phyloP scores from a whole-genome alignment of 2,888 invertebrate genomes.

The Mantis religiosa region DNA sequence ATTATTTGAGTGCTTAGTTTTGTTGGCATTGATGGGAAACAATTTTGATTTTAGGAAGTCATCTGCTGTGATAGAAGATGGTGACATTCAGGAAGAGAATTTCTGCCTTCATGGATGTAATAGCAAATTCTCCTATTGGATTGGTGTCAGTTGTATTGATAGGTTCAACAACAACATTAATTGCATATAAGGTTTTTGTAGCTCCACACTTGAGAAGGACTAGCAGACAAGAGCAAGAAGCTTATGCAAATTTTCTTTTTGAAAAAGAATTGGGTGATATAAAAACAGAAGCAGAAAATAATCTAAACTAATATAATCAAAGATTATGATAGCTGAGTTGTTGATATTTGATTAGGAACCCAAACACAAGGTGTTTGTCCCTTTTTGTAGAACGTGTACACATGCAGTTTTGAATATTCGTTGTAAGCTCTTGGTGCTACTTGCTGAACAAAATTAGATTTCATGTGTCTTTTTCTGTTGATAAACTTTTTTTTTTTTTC shows the following conservation, averaged over 20 bases:
- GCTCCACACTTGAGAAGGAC: background rate
- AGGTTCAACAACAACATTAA: background rate
- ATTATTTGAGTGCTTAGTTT: too few relatives aligned
- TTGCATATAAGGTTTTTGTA: background rate
- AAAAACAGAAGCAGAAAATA: background rate
- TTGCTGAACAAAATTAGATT: too few relatives aligned
- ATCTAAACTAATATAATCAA: too few relatives aligned
- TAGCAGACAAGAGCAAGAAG: background rate
- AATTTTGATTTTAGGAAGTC: background rate
- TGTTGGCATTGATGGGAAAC: background rate
- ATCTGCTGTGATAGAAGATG: background rate
- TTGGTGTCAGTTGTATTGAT: background rate
- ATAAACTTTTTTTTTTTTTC: too few relatives aligned
- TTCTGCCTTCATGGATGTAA: background rate
- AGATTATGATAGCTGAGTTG: too few relatives aligned
- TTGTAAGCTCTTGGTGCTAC: too few relatives aligned
- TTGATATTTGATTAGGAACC: too few relatives aligned
- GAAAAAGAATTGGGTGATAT: background rate
- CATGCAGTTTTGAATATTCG: too few relatives aligned
- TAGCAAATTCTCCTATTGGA: background rate
- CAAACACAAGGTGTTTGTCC: too few relatives aligned
- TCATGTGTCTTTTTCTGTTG: too few relatives aligned
- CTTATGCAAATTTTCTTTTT: background rate
- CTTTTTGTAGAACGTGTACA: too few relatives aligned
- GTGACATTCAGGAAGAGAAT: background rate